Evolutionary conservation across 1,140 invertebrate species (phyloP), one percentile per base, ranked within the genome.

Genomic region (Zaprionus davidi): DNA sequence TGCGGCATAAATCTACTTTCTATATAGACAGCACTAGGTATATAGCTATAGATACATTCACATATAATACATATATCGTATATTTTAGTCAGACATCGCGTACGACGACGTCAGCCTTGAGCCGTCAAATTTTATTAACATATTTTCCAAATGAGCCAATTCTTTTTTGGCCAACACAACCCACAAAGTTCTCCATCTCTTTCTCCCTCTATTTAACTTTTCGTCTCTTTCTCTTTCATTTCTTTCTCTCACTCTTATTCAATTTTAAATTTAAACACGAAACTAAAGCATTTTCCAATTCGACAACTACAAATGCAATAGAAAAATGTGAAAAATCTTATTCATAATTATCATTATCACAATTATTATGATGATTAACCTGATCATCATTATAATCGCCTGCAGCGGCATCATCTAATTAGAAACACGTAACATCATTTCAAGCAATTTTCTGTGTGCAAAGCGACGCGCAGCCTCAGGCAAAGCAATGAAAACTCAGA

Each of bases 391-490:
- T 49, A 67, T 36, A 12, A 64, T 53, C 4, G 59, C 49, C 36
- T n/a, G 41, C 38, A 64, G 72, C 72, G 65, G n/a, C n/a, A 34
- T 34, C 71, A 64, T 57, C 76, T 78, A 78, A 78, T 78, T 78
- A 74, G 76, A 74, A 56, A 64, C 71, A 78, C 71, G 71, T 59
- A 69, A 69, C 59, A 44, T 74, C 71, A 78, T 63, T 59, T 38
- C 13, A 68, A 58, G 41, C 46, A 65, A 76, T 76, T 76, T 76
- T 70, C 60, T 58, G 49, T 24, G 49, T 20, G 31, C 53, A 66
- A 72, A 66, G 41, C 41, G n/a, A 7, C 41, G 31, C 6, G 2
- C n/a, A 56, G 70, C 75, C 70, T 55, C 36, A 46, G 59, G 72
- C 64, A 26, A 71, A 41, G 71, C 28, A 20, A 63, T n/a, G 56